Evolutionary conservation across 2,888 invertebrate genomes (phyloP).

Genomic region (Neuroscelio doddi): DNA sequence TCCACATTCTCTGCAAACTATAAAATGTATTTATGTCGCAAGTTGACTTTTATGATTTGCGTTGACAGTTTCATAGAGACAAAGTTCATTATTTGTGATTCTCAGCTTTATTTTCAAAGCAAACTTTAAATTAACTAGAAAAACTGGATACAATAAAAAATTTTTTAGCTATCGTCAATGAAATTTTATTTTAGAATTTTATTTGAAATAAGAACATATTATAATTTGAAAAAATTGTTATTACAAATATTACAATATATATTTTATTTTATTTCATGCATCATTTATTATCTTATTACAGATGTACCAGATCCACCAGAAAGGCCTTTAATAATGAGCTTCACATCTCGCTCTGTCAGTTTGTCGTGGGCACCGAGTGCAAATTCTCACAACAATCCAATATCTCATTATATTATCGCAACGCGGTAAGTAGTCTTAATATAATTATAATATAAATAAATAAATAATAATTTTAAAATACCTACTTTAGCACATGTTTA

Average conservation of each 20-base stretch:
- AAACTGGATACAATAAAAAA: slow-evolving; percentile 21
- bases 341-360: slow-evolving; percentile 82
- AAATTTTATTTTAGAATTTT: slow-evolving; percentile 5
- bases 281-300: slow-evolving; percentile 63
- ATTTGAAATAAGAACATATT: neutral
- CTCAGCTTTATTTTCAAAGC: slow-evolving; percentile 18
- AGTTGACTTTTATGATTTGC: slow-evolving; percentile 31
- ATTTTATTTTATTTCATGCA: slow-evolving; percentile 3
- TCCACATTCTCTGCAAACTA: slow-evolving; percentile 8
- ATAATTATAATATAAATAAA: too few relatives aligned
- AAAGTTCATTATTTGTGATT: slow-evolving; percentile 26
- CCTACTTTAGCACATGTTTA: too few relatives aligned
- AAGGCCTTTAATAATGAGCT: slow-evolving; percentile 80
- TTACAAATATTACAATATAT: too few relatives aligned
- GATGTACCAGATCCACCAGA: slow-evolving; percentile 83
- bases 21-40: slow-evolving; percentile 30
- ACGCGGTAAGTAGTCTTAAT: slow-evolving; percentile 76
- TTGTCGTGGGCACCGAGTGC: slow-evolving; percentile 83
- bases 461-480: too few relatives aligned
- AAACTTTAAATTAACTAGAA: slow-evolving; percentile 7
- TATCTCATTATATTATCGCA: slow-evolving; percentile 82
- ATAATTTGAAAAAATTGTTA: too few relatives aligned
- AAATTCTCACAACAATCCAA: slow-evolving; percentile 80
- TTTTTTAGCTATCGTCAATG: slow-evolving; percentile 16
- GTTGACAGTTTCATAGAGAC: slow-evolving; percentile 29